phyloP scores from a whole-genome alignment of 2,113 vertebrate species.

The Marmota monax region DNA sequence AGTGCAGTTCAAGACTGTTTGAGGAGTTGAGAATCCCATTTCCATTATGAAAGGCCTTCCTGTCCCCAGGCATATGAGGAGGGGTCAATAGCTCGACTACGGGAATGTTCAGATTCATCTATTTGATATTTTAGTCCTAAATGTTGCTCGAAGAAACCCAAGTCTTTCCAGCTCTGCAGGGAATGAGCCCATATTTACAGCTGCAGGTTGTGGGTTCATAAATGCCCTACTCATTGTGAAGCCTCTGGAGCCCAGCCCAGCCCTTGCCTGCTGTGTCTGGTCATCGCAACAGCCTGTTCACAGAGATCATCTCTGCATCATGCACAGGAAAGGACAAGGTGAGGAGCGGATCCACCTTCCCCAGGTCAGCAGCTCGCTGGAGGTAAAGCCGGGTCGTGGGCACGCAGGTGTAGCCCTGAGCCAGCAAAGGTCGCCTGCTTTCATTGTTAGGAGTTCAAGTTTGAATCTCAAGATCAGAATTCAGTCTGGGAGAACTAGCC shows the following conservation, averaged over 20 bases:
- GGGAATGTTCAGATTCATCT: background rate
- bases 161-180: background rate
- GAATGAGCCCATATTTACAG: rapidly evolving
- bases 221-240: rapidly evolving
- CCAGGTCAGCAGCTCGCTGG: background rate
- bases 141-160: background rate
- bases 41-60: background rate
- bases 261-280: rapidly evolving
- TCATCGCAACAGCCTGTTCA: background rate
- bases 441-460: background rate
- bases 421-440: rapidly evolving
- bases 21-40: rapidly evolving
- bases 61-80: rapidly evolving
- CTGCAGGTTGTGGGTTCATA: rapidly evolving
- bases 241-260: rapidly evolving
- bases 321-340: background rate
- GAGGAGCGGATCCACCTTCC: rapidly evolving
- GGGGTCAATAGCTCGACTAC: rapidly evolving
- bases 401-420: background rate
- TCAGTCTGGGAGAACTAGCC: background rate
- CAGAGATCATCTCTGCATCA: rapidly evolving
- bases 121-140: background rate
- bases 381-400: rapidly evolving
- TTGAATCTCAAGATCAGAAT: background rate
- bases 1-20: rapidly evolving